Evolutionary conservation across 1,140 invertebrate species (phyloP).

Genomic region (Myzus persicae): DNA sequence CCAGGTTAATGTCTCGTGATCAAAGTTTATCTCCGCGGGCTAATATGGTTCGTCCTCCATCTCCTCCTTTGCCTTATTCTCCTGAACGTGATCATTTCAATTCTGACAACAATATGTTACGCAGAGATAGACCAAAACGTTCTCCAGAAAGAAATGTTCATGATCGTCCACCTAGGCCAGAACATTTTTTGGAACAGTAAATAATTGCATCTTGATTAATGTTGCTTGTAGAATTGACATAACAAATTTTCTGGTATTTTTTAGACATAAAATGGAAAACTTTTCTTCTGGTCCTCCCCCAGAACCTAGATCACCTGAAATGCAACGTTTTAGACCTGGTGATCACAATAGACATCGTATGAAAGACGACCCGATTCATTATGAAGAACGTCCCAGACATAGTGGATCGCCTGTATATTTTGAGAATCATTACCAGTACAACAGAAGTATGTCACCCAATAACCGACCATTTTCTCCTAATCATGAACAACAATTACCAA

Average conservation of each 20-base stretch:
- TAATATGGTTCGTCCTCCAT: constrained; percentile 26
- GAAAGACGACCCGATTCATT: neutral
- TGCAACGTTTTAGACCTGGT: constrained; percentile 22
- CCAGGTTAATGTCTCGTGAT: constrained; percentile 22
- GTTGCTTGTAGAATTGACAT: neutral
- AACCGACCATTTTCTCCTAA: constrained; percentile 29
- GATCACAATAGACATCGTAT: constrained; percentile 36
- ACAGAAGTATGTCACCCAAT: neutral
- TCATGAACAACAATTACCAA: constrained; percentile 16
- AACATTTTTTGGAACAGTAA: constrained; percentile 46
- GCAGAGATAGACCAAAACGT: constrained; percentile 19
- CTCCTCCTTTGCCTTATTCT: constrained; percentile 51
- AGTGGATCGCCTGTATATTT: constrained; percentile 36
- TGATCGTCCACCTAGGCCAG: constrained; percentile 12
- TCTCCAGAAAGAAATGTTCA: constrained; percentile 15
- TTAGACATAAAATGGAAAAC: constrained; percentile 22
- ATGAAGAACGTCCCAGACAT: constrained; percentile 20
- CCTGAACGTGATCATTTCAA: constrained; percentile 34
- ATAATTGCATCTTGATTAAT: neutral
- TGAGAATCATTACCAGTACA: constrained; percentile 8
- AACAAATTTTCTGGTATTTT: neutral
- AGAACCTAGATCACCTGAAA: constrained; percentile 48
- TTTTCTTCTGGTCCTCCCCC: constrained; percentile 48
- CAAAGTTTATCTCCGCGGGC: constrained; percentile 30
- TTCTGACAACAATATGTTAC: constrained; percentile 25